A percentile compares a stretch with the other conserved stretches of the same genome.
Conservation (phyloP, 2,797 vertebrate species). For the Thunnus albacares region DNA sequence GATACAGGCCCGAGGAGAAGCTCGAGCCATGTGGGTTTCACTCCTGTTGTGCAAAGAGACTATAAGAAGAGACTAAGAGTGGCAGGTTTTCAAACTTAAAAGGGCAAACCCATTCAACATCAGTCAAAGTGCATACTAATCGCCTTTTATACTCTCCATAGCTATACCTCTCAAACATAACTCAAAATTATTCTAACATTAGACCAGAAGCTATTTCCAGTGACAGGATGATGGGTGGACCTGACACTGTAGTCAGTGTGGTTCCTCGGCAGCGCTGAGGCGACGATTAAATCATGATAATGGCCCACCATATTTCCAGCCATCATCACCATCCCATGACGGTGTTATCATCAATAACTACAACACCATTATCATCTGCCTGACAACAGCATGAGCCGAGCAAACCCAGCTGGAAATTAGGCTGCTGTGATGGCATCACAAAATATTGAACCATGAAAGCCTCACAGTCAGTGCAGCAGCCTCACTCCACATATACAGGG, state of each 20-base stretch:
- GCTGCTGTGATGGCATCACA: slow-evolving; percentile 68
- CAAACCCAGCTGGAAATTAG: slow-evolving; percentile 54
- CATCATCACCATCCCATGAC: slow-evolving; percentile 72
- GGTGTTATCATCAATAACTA: slow-evolving; percentile 76
- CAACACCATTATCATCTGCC: slow-evolving; percentile 75
- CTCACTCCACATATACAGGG: slow-evolving; percentile 31
- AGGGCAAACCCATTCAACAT: slow-evolving; percentile 63
- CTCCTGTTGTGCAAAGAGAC: slow-evolving; percentile 30
- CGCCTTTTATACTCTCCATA: slow-evolving; percentile 61
- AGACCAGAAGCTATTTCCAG: slow-evolving; percentile 74
- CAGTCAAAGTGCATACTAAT: slow-evolving; percentile 71
- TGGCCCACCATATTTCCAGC: slow-evolving; percentile 74
- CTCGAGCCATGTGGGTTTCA: slow-evolving; percentile 13
- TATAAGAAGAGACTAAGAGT: slow-evolving; percentile 28
- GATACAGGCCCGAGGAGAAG: background rate
- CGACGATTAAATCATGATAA: slow-evolving; percentile 83
- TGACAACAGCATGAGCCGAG: slow-evolving; percentile 73
- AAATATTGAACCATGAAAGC: slow-evolving; percentile 35
- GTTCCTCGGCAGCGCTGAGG: slow-evolving; percentile 68
- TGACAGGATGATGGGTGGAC: slow-evolving; percentile 83
- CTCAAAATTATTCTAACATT: slow-evolving; percentile 76
- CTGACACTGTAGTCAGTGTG: slow-evolving; percentile 74
- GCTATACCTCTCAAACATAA: slow-evolving; percentile 70
- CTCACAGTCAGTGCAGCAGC: slow-evolving; percentile 28
- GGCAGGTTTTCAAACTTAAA: slow-evolving; percentile 68